Evolutionary conservation across 1,140 invertebrate species (phyloP), one percentile per base, ranked within the genome.

Genomic region (Aradophagus sp.): DNA sequence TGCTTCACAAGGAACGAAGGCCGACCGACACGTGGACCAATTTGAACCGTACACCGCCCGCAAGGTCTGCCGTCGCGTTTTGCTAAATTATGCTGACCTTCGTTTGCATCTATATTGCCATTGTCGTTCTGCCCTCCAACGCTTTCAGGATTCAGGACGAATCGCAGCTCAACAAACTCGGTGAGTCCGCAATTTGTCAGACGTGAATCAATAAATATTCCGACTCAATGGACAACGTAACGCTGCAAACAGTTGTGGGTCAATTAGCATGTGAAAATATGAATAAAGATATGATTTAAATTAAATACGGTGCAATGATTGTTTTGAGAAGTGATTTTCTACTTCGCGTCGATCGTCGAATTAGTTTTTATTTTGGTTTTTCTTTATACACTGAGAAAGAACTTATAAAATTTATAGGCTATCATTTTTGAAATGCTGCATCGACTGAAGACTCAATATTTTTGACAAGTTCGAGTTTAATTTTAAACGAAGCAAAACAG

Each of bases 81-180:
- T 7, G 19, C n/a, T 44, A 27, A 75, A 77, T 69, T 44, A 78
- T 75, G 69, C 41, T 48, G 53, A 35, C 36, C 19, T 59, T 77
- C 38, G 16, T 63, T 61, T 65, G 65, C 53, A 69, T 78, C 38
- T 73, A 44, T 38, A 52, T 70, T 15, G 53, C 66, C 59, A 56
- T 75, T 34, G 8, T 72, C 26, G 7, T 77, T 42, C 16, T 78
- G 14, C 36, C 75, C n/a, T 56, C 59, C 12, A 50, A 73, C 8
- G 74, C 47, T 26, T 66, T 68, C 19, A 36, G 48, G 36, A 63
- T 73, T 16, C 38, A 67, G 2, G 78, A 74, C 20, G 80, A 77
- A 52, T 78, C 68, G 14, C 77, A 76, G 17, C 75, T 76, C 31
- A 80, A 55, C 38, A 82, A 79, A 68, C 68, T 82, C 55, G 81